Percentiles rank a stretch among this genome's conserved stretches.
phyloP scores from a whole-genome alignment of 1,140 invertebrate genomes.

The Diorhabda carinulata region DNA sequence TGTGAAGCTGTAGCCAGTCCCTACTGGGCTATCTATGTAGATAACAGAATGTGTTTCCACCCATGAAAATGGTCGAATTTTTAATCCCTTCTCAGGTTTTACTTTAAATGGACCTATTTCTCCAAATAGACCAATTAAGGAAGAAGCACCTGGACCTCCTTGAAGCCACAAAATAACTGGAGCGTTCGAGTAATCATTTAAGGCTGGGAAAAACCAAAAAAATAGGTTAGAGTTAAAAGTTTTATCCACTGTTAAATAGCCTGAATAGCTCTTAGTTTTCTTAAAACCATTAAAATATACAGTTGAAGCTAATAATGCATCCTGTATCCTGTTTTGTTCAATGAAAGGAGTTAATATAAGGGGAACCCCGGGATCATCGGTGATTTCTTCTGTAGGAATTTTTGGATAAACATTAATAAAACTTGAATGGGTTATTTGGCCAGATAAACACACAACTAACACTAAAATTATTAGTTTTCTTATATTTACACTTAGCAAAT shows the following conservation, averaged over 20 bases:
- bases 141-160: slow-evolving; percentile 69
- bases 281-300: slow-evolving; percentile 38
- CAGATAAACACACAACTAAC: neutral
- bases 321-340: slow-evolving; percentile 50
- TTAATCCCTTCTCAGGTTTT: slow-evolving; percentile 48
- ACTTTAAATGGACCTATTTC: slow-evolving; percentile 63
- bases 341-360: slow-evolving; percentile 54
- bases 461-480: neutral
- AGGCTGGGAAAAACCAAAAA: slow-evolving; percentile 75
- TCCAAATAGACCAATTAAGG: slow-evolving; percentile 67
- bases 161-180: slow-evolving; percentile 74
- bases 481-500: neutral
- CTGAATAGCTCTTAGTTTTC: slow-evolving; percentile 49
- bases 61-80: slow-evolving; percentile 65
- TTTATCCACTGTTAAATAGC: slow-evolving; percentile 69
- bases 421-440: slow-evolving; percentile 1
- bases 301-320: slow-evolving; percentile 38
- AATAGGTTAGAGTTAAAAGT: slow-evolving; percentile 65
- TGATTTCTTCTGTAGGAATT: slow-evolving; percentile 27
- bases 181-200: slow-evolving; percentile 48
- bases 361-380: slow-evolving; percentile 50
- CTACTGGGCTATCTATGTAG: slow-evolving; percentile 86
- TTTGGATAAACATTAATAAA: slow-evolving; percentile 38
- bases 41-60: slow-evolving; percentile 67
- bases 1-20: slow-evolving; percentile 73